Base-by-base conservation (phyloP, 2,888 invertebrate genomes). In the Suillia variegata region DNA sequence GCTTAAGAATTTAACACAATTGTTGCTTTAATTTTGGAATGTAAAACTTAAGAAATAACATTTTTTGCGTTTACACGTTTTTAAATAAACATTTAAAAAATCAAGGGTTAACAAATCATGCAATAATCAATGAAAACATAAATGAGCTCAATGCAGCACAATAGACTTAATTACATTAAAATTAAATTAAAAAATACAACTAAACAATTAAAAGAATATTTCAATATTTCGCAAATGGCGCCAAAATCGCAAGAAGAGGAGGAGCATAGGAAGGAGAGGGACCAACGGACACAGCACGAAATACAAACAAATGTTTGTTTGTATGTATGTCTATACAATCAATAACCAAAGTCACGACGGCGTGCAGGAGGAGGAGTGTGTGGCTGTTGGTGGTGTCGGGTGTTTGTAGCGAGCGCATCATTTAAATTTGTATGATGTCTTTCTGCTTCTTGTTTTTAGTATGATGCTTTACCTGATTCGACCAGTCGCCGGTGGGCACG, bases 401-500 rank as follows among this genome's bases (percentile, higher is more conserved):
- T 8, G 12, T 12, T 31, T 8, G 6, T 31, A 5, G 31, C 31
- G 12, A 5, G 5, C 6, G 31, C 12, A 31, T 12, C n/a, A n/a
- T 18, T 45, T 45, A 45, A 18, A 45, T 45, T 45, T 45, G 73
- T 56, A 61, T 70, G 57, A 74, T 63, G 59, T 71, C 75, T 66
- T 70, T 74, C n/a, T n/a, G n/a, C 58, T 79, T 75, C 67, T 70
- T 76, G 71, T 83, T 83, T 65, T 80, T 83, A 70, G 78, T 81
- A 47, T 72, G 64, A 65, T 82, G 74, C 67, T 84, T 83, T 69
- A 85, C 84, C 77, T 88, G 88, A 77, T 88, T 88, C 2, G 92
- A 92, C 97, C 98, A 98, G 80, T 98, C 98, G 15, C 91, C 93
- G 1, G 92, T 89, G 56, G 91, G 92, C 17, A 91, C 85, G 2